These are phyloP conservation scores for Coregonus ussuriensis DNA, from an alignment of 2,797 vertebrate genomes.

Conservation along the genomic window DNA sequence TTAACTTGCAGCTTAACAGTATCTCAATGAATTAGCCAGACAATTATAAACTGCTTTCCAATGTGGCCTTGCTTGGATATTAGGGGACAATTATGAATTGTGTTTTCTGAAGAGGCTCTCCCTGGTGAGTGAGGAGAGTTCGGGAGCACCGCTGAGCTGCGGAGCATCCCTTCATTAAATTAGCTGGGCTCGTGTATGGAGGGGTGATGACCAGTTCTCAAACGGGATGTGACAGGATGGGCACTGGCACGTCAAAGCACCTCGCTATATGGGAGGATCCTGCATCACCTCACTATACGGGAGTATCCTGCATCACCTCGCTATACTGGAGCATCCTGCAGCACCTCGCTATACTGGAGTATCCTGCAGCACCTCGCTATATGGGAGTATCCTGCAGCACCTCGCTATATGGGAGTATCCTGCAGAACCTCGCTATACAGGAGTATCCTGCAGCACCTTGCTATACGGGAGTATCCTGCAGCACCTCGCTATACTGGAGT, in stretches of 20 bases:
- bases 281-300: too few relatives aligned
- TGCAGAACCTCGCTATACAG: too few relatives aligned
- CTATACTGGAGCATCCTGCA: too few relatives aligned
- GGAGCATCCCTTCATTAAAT: neutral
- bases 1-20: conserved; percentile 18
- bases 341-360: too few relatives aligned
- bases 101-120: conserved; percentile 8
- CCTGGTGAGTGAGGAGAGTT: neutral
- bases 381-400: too few relatives aligned
- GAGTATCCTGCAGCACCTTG: too few relatives aligned
- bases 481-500: too few relatives aligned
- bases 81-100: conserved; percentile 20
- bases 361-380: too few relatives aligned
- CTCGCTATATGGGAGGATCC: too few relatives aligned
- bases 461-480: too few relatives aligned
- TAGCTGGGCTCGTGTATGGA: conserved; percentile 1
- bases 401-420: too few relatives aligned
- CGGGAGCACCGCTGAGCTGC: neutral
- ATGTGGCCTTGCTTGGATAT: conserved; percentile 14
- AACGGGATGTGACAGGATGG: neutral
- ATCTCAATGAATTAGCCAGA: conserved; percentile 23
- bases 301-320: too few relatives aligned
- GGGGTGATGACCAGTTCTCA: conserved; percentile 14
- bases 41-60: conserved; percentile 26
- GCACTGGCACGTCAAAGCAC: neutral